These are phyloP conservation scores for Cecropterus lyciades DNA, from an alignment of 1,140 invertebrate species.

Conservation along the genomic window DNA sequence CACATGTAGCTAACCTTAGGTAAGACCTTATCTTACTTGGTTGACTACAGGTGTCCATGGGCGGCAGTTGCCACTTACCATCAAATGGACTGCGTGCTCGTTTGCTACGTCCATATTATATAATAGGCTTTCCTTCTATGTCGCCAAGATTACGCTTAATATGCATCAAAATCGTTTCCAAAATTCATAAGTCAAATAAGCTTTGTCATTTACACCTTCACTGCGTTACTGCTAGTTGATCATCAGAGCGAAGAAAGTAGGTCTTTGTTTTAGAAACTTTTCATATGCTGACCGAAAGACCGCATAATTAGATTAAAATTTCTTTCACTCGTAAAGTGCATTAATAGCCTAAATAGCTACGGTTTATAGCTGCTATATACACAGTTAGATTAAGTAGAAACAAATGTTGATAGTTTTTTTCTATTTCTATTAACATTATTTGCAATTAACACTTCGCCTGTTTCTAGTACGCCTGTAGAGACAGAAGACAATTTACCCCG, in stretches of 20 bases:
- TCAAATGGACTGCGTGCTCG: no score
- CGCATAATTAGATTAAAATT: conserved; percentile 37
- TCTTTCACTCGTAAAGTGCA: conserved; percentile 36
- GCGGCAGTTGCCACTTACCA: no score
- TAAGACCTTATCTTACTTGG: no score
- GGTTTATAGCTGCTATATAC: conserved; percentile 25
- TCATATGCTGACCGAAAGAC: conserved; percentile 33
- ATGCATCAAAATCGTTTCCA: neutral
- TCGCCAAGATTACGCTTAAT: neutral
- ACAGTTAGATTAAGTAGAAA: neutral
- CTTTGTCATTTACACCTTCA: conserved; percentile 19
- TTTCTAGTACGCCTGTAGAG: no score
- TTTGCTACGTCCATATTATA: no score
- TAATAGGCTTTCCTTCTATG: no score
- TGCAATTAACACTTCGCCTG: no score
- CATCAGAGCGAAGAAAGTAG: conserved; percentile 31
- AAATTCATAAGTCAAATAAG: conserved; percentile 1
- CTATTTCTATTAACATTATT: no score
- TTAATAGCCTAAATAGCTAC: conserved; percentile 32
- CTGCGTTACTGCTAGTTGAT: conserved; percentile 3
- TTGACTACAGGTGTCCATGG: no score
- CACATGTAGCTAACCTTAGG: no score
- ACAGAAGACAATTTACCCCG: no score
- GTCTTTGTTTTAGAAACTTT: conserved; percentile 38
- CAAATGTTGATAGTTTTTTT: no score